Percentiles rank a stretch among this genome's conserved stretches.
These are phyloP conservation scores for Tipula vernalis DNA, from an alignment of 2,888 invertebrate genomes.

Conservation along the genomic window DNA sequence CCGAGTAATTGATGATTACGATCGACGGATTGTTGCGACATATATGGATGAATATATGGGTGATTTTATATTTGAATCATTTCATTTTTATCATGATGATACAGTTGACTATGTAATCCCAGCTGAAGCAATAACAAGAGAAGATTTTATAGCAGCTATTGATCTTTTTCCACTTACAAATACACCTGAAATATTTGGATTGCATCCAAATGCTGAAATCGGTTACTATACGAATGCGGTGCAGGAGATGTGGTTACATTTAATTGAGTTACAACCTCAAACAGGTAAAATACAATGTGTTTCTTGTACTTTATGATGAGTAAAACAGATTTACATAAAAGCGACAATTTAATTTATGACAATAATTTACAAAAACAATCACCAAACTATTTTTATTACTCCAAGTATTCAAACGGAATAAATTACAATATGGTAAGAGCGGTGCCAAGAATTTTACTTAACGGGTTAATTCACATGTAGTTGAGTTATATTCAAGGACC, in stretches of 20 bases:
- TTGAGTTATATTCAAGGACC: background rate
- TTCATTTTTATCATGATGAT: conserved; percentile 71
- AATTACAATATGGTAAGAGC: background rate
- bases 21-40: conserved; percentile 69
- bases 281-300: conserved; percentile 45
- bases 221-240: conserved; percentile 84
- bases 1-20: conserved; percentile 82
- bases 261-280: conserved; percentile 83
- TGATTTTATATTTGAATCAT: conserved; percentile 82
- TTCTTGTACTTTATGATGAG: background rate
- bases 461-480: background rate
- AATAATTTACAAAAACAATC: background rate
- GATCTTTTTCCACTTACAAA: conserved; percentile 72
- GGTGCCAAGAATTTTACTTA: background rate
- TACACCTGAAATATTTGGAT: conserved; percentile 81
- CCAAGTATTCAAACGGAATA: background rate
- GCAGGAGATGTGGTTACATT: conserved; percentile 71
- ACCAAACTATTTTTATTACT: background rate
- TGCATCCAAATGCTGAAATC: conserved; percentile 92
- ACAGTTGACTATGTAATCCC: conserved; percentile 70
- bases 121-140: conserved; percentile 43
- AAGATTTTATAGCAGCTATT: conserved; percentile 64
- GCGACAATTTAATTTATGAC: background rate
- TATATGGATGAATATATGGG: conserved; percentile 95
- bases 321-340: background rate